Conservation (phyloP, 2,888 invertebrate genomes). For the Euplagia quadripunctaria region DNA sequence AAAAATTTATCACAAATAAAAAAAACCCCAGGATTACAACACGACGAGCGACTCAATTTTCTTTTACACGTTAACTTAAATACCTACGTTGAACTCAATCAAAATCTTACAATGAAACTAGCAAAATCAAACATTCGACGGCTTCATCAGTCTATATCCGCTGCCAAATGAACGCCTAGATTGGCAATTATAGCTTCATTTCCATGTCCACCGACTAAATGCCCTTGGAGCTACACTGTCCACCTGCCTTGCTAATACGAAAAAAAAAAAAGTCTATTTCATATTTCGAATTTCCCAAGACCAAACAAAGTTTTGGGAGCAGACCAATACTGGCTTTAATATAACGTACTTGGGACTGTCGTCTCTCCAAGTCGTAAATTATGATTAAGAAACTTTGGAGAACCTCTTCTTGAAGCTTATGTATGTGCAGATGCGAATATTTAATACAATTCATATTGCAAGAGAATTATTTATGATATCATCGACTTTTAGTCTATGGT, state of each 20-base stretch:
- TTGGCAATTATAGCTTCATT: slow-evolving; percentile 75
- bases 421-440: not conserved
- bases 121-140: slow-evolving; percentile 43
- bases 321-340: slow-evolving; percentile 41
- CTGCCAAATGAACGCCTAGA: slow-evolving; percentile 61
- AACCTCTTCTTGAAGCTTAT: slow-evolving; percentile 22
- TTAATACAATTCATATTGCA: slow-evolving; percentile 1
- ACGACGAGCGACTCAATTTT: not conserved
- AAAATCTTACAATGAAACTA: slow-evolving; percentile 7
- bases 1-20: not conserved
- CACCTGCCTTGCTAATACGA: slow-evolving; percentile 21
- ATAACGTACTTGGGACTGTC: slow-evolving; percentile 36
- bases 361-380: slow-evolving; percentile 40
- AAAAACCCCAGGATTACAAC: not conserved
- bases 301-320: slow-evolving; percentile 34
- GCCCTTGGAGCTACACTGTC: slow-evolving; percentile 37
- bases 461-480: not conserved
- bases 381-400: slow-evolving; percentile 46
- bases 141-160: slow-evolving; percentile 69
- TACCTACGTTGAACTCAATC: not conserved
- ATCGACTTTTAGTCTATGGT: not conserved
- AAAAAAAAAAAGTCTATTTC: slow-evolving; percentile 7
- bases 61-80: not conserved
- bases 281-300: slow-evolving; percentile 25
- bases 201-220: slow-evolving; percentile 55